These are phyloP conservation scores for Coilia nasus DNA, from an alignment of 2,797 vertebrate species.

Conservation along the genomic window DNA sequence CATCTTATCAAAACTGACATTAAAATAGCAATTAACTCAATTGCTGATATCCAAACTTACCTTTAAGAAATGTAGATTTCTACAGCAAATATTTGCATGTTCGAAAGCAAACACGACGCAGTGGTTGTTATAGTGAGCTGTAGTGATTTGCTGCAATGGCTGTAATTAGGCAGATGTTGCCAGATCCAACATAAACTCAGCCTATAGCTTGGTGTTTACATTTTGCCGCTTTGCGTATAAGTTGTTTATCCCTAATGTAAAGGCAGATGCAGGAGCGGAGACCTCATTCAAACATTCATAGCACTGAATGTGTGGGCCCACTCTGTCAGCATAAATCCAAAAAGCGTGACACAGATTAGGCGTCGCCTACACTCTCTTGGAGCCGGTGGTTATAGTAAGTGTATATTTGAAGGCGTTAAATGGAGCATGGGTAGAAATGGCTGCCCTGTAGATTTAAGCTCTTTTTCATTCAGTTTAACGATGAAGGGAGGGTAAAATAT, in stretches of 20 bases:
- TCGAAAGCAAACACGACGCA: neutral
- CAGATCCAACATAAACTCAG: neutral
- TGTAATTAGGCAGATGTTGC: neutral
- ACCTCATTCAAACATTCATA: neutral
- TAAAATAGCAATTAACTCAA: neutral
- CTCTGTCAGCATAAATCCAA: constrained; percentile 41
- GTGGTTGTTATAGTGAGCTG: neutral
- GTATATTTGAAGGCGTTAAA: constrained; percentile 77
- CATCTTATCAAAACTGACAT: neutral
- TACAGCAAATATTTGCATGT: neutral
- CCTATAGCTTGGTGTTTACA: neutral
- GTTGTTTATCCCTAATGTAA: constrained; percentile 32
- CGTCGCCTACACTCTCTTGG: constrained; percentile 48
- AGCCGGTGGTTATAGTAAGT: constrained; percentile 67
- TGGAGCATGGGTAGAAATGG: constrained; percentile 77
- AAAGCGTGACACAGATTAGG: constrained; percentile 59
- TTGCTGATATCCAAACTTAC: neutral
- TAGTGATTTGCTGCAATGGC: neutral
- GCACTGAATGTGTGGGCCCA: constrained; percentile 31
- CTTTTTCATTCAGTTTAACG: constrained; percentile 73
- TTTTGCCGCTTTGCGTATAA: constrained; percentile 40
- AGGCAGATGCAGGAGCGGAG: constrained; percentile 3
- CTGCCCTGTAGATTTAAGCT: constrained; percentile 77
- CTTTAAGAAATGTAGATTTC: neutral
- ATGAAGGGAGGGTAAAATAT: constrained; percentile 67